Evolutionary conservation across 2,888 invertebrate genomes (phyloP), one percentile per base, ranked within the genome.

Genomic region (Ophion ventricosus): DNA sequence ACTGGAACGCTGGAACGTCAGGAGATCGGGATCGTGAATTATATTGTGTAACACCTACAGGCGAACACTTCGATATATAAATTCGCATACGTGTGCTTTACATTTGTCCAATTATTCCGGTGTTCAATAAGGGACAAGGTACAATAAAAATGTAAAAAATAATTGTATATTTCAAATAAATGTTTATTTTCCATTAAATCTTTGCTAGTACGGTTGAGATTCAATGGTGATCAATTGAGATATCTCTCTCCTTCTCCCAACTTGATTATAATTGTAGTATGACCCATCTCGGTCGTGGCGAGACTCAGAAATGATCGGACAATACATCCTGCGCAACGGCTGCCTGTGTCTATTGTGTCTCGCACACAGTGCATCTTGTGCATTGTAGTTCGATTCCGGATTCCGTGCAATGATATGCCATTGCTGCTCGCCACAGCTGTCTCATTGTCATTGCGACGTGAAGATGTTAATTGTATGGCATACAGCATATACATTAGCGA

Each of bases 301-400:
- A 83, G 76, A 82, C 85, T 54, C 63, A 77, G 74, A 76, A 85
- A 86, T 84, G 83, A 43, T 67, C 76, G 76, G 72, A 87, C 86
- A 86, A 88, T 86, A 77, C 72, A 56, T 66, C 43, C 70, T 67
- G 25, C 61, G 26, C 67, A 70, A 56, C 40, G 40, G 69, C 63
- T 75, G 57, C 66, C 54, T 54, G 66, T 67, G 78, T 49, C 61
- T 74, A 66, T n/a, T 77, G 59, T 77, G 29, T 49, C 59, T 29
- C 8, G 20, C 49, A 61, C 73, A 70, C 59, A 35, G 61, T 61
- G 76, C 81, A 78, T 82, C 75, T 26, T 61, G 25, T 67, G 66
- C 63, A 84, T 84, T 82, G 84, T 82, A 76, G 70, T 70, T 72
- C 23, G 75, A 70, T 54, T 81, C 20, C 81, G 54, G 75, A 35